A percentile compares a stretch with the other conserved stretches of the same genome.
These are phyloP conservation scores for Ridgeia piscesae DNA, from an alignment of 1,140 invertebrate genomes.

Conservation along the genomic window DNA sequence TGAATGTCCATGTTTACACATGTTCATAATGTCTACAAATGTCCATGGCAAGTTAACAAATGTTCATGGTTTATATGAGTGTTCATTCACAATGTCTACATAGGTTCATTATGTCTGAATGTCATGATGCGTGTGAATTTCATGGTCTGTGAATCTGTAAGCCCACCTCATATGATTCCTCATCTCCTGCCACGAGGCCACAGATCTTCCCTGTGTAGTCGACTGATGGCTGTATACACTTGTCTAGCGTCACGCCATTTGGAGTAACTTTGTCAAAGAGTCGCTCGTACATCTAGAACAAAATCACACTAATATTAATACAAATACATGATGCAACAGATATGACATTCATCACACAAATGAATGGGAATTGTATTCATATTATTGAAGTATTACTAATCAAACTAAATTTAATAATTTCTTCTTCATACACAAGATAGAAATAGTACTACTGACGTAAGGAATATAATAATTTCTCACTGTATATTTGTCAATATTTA, in stretches of 20 bases:
- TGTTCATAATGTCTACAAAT: too few species aligned
- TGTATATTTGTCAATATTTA: neutral
- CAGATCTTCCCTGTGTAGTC: slow-evolving; percentile 19
- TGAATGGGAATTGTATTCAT: neutral
- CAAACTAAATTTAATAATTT: too few species aligned
- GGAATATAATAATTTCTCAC: neutral
- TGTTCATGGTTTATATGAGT: too few species aligned
- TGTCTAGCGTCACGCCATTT: slow-evolving; percentile 24
- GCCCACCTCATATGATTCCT: slow-evolving; percentile 21
- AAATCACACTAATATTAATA: neutral
- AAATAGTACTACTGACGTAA: neutral
- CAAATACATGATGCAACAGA: slow-evolving; percentile 1
- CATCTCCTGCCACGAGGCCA: slow-evolving; percentile 20
- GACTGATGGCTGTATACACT: slow-evolving; percentile 23
- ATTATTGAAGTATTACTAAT: neutral
- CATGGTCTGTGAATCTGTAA: neutral
- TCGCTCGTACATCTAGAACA: slow-evolving; percentile 23
- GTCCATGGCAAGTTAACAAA: too few species aligned
- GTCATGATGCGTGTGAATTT: too few species aligned
- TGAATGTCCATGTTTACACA: too few species aligned
- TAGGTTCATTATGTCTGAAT: too few species aligned
- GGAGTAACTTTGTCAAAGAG: slow-evolving; percentile 8
- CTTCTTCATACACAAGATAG: neutral
- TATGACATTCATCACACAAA: neutral
- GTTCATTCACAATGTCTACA: too few species aligned